Evolutionary conservation across 2,797 vertebrate species (phyloP).

Genomic region (Myotis pilosus): DNA sequence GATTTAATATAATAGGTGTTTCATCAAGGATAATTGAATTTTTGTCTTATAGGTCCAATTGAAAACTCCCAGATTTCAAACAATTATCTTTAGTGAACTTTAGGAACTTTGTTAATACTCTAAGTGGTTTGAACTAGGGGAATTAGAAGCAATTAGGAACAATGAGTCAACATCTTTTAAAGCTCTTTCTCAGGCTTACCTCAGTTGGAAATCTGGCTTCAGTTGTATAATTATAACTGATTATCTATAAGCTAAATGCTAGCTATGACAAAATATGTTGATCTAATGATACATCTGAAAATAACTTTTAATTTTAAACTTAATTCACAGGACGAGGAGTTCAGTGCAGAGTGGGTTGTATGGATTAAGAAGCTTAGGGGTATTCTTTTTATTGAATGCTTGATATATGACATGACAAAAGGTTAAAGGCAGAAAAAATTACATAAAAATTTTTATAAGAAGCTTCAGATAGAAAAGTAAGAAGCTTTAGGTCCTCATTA

Average conservation of each 20-base stretch:
- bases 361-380: background rate
- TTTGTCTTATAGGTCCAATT: background rate
- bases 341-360: background rate
- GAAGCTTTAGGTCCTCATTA: background rate
- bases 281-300: background rate
- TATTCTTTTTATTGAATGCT: background rate
- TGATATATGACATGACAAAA: background rate
- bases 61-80: constrained; percentile 36
- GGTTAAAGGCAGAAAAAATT: background rate
- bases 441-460: background rate
- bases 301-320: constrained; percentile 17
- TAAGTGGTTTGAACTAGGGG: background rate
- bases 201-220: constrained; percentile 1
- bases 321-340: background rate
- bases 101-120: background rate
- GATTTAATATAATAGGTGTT: background rate
- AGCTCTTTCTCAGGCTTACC: constrained; percentile 4
- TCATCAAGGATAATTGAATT: background rate
- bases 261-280: background rate
- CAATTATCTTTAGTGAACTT: background rate
- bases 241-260: background rate
- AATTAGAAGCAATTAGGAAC: constrained; percentile 43
- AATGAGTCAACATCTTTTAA: constrained; percentile 20
- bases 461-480: background rate
- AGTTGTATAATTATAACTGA: background rate